Evolutionary conservation across 2,888 invertebrate genomes (phyloP).

Genomic region (Boloria euphrosyne): DNA sequence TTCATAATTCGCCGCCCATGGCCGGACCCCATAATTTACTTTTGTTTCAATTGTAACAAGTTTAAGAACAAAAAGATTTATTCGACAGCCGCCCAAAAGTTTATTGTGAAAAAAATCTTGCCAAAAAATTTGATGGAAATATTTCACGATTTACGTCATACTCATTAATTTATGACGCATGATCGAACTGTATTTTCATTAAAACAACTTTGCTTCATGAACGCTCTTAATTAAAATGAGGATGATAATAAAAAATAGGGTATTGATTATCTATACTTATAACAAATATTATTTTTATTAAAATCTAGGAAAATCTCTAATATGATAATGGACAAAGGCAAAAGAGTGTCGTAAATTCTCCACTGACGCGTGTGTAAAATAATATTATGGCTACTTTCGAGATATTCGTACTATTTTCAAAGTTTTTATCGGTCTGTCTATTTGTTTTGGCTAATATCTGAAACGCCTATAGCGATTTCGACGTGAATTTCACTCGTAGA

Average conservation of each 20-base stretch:
- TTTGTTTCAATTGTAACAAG: conserved; percentile 77
- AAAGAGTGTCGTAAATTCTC: too few species aligned
- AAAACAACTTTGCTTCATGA: conserved; percentile 13
- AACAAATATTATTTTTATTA: too few species aligned
- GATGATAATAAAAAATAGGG: neutral
- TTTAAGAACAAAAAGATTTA: conserved; percentile 64
- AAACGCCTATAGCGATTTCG: too few species aligned
- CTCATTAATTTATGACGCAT: conserved; percentile 65
- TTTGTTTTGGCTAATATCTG: too few species aligned
- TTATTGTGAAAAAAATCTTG: conserved; percentile 35
- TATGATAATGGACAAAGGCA: too few species aligned
- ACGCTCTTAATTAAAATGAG: conserved; percentile 8
- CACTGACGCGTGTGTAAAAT: too few species aligned
- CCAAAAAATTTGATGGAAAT: conserved; percentile 27
- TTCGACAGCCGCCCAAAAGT: conserved; percentile 54
- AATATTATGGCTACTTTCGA: too few species aligned
- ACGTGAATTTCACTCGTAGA: too few species aligned
- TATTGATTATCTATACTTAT: neutral
- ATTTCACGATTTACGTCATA: conserved; percentile 29
- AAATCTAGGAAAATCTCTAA: too few species aligned
- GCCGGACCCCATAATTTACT: conserved; percentile 65
- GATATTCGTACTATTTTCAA: too few species aligned
- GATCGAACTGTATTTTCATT: conserved; percentile 44
- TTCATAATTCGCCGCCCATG: conserved; percentile 60
- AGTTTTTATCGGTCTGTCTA: too few species aligned